Evolutionary conservation across 2,888 invertebrate genomes (phyloP).

Genomic region (Noctua janthe): DNA sequence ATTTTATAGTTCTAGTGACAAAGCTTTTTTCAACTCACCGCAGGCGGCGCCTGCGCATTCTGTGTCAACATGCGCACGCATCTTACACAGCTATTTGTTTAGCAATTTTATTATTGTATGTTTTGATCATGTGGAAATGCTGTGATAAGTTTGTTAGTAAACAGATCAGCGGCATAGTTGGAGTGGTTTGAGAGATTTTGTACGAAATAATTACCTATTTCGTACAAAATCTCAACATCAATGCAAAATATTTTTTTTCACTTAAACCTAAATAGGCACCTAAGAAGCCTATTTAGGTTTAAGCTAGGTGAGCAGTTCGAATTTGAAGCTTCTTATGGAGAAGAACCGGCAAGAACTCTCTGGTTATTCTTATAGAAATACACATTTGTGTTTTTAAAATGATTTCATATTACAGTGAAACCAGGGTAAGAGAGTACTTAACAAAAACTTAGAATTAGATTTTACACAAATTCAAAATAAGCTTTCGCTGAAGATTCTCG

Average conservation of each 20-base stretch:
- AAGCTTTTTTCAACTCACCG: slow-evolving; percentile 59
- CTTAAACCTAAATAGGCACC: too few relatives aligned
- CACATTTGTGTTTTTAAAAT: background rate
- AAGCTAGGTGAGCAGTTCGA: too few relatives aligned
- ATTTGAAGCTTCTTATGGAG: background rate
- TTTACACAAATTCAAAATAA: background rate
- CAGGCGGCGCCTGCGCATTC: slow-evolving; percentile 55
- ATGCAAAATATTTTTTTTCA: too few relatives aligned
- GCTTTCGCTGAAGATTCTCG: background rate
- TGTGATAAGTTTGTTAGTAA: slow-evolving; percentile 30
- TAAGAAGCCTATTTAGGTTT: too few relatives aligned
- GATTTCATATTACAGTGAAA: background rate
- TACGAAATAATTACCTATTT: too few relatives aligned
- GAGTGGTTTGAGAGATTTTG: background rate
- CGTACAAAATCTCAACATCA: too few relatives aligned
- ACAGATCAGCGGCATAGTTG: slow-evolving; percentile 11
- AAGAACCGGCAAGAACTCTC: background rate
- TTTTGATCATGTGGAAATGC: slow-evolving; percentile 52
- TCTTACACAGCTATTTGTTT: slow-evolving; percentile 63
- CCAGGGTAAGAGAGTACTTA: background rate
- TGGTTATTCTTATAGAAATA: background rate
- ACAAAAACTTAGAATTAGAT: background rate
- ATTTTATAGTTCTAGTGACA: background rate
- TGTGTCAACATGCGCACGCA: slow-evolving; percentile 66
- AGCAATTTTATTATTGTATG: slow-evolving; percentile 62